A percentile compares a stretch with the other conserved stretches of the same genome.
phyloP scores from a whole-genome alignment of 2,888 invertebrate genomes.

The Phoenoteleia sp. region DNA sequence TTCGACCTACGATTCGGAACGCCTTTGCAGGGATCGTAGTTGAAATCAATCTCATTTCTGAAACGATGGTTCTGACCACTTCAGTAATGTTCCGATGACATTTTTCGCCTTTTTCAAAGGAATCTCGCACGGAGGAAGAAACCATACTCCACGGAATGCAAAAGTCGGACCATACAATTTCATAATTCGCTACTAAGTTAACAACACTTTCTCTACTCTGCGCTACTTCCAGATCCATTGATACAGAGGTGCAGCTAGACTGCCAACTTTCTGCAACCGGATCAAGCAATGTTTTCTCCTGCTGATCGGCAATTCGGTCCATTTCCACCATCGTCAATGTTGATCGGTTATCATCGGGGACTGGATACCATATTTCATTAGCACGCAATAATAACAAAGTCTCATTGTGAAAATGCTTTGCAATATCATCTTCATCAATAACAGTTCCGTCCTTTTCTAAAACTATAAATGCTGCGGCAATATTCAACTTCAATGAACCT shows the following conservation, averaged over 20 bases:
- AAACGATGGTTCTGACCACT: neutral
- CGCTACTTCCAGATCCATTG: neutral
- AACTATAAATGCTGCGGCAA: neutral
- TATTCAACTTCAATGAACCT: conserved; percentile 10
- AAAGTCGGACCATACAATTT: neutral
- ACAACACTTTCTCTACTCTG: neutral
- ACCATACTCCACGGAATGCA: conserved; percentile 22
- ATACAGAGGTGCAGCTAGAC: neutral
- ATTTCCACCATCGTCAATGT: neutral
- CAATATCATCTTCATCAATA: conserved; percentile 8
- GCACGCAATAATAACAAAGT: neutral
- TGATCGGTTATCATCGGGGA: conserved; percentile 4
- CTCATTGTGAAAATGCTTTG: conserved; percentile 1
- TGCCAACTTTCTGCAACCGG: neutral
- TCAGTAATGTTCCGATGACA: neutral
- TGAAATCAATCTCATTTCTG: neutral
- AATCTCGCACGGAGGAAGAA: neutral
- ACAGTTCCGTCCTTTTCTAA: conserved; percentile 8
- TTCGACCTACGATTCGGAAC: conserved; percentile 7
- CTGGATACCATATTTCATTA: conserved; percentile 6
- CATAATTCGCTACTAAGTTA: neutral
- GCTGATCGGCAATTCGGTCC: neutral
- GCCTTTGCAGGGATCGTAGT: conserved; percentile 1
- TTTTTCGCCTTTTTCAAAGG: conserved; percentile 14
- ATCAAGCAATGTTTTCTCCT: neutral